phyloP scores from a whole-genome alignment of 2,797 vertebrate species.

The Dendrocincla fuliginosa region DNA sequence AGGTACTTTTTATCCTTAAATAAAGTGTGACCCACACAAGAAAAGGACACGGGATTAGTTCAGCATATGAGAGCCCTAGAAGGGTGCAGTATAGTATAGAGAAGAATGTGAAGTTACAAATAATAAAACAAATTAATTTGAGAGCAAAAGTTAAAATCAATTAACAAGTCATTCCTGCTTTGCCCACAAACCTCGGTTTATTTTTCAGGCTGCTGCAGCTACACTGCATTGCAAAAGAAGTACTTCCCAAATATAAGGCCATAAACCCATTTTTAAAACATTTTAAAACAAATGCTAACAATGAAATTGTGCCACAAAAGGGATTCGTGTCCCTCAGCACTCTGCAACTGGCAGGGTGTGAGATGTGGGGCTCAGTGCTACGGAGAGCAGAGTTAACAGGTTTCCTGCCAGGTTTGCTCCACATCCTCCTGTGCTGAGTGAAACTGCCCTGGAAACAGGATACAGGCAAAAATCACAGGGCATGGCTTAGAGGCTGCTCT shows the following conservation, averaged over 20 bases:
- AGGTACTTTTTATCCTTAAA: background rate
- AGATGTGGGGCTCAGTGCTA: background rate
- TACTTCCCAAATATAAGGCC: background rate
- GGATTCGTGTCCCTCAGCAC: background rate
- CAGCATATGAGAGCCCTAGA: background rate
- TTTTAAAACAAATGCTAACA: background rate
- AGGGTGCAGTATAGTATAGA: background rate
- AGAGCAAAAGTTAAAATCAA: background rate
- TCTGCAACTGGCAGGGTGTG: background rate
- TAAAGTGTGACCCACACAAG: background rate
- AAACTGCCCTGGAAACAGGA: conserved; percentile 72
- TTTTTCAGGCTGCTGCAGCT: background rate
- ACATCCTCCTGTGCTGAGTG: conserved; percentile 58
- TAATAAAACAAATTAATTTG: background rate
- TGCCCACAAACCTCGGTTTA: background rate
- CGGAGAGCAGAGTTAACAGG: background rate
- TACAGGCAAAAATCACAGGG: conserved; percentile 9
- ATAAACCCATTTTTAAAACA: background rate
- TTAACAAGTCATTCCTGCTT: background rate
- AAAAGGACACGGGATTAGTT: background rate
- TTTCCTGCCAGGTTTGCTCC: conserved; percentile 30
- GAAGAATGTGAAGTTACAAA: background rate
- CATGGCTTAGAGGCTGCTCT: background rate
- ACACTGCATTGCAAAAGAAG: background rate
- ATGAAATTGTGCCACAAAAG: background rate